Base-by-base conservation (phyloP, 2,888 invertebrate species). In the Himalopsyche kuldschensis region DNA sequence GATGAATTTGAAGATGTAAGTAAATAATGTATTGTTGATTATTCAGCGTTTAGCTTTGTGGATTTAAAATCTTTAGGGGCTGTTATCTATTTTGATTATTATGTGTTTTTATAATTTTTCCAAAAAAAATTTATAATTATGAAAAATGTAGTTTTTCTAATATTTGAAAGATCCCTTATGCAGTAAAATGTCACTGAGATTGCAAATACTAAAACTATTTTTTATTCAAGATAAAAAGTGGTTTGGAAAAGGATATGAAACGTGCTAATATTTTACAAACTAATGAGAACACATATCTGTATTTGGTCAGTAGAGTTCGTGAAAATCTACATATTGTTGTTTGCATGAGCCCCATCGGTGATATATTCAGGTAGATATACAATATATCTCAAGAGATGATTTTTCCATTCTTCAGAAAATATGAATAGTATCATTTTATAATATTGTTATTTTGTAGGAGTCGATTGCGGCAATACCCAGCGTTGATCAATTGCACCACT, bases 341-440 rank as follows among this genome's bases (percentile, higher is more conserved):
- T 32, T 96, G 97, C 88, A 96, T 98, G 94, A 97, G 96, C 88
- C 97, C 97, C 0, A 96, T 97, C 83, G 97, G 97, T 0, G 96
- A 96, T 84, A 93, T 94, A 20, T 97, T 97, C 90, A 89, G 93
- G 92, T 91, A 17, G 17, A n/a, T 76, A 11, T 27, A n/a, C n/a
- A n/a, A n/a, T n/a, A 75, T 4, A 75, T 35, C 55, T 30, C 0
- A 24, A 69, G 15, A 48, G 6, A 75, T 63, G 48, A 5, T 20
- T 24, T 78, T 11, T 6, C 32, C 1, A 8, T 27, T 31, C 8
- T 20, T 17, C 3, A 84, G 0, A 27, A 32, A 55, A 30, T 55
- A 84, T 17, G 30, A 47, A 17, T 77, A 31, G 17, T 81, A 15
- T 17, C 10, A 17, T 24, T 35, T 15, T 10, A n/a, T 20, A 11